Evolutionary conservation across 92 coral and sea anemone genomes (phyloP).

Genomic region (Porites lobata): DNA sequence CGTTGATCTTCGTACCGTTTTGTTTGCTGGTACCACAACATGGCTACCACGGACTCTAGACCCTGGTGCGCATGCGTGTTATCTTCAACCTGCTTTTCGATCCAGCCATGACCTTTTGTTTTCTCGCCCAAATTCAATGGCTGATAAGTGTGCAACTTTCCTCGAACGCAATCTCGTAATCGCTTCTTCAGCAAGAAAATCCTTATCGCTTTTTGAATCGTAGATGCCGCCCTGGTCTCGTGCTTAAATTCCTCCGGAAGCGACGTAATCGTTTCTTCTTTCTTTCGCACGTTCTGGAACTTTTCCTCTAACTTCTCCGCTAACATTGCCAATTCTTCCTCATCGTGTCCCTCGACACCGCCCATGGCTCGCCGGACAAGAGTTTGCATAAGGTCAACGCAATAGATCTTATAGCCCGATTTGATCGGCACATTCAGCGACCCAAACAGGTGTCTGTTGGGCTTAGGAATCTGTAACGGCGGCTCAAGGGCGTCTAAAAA

Average conservation of each 20-base stretch:
- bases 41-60: conserved; percentile 81
- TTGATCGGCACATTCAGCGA: conserved; percentile 85
- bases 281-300: conserved; percentile 76
- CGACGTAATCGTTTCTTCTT: conserved; percentile 65
- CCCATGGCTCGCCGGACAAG: conserved; percentile 90
- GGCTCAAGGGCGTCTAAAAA: conserved; percentile 95
- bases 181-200: conserved; percentile 74
- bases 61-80: conserved; percentile 62
- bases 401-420: conserved; percentile 81
- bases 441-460: conserved; percentile 85
- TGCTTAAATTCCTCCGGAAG: conserved; percentile 67
- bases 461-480: conserved; percentile 95
- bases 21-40: conserved; percentile 90
- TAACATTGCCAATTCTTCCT: conserved; percentile 83
- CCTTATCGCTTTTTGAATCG: conserved; percentile 89
- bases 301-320: conserved; percentile 80
- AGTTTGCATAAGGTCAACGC: conserved; percentile 92
- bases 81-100: conserved; percentile 79
- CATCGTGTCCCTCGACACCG: conserved; percentile 89
- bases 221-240: conserved; percentile 79
- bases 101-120: conserved; percentile 73
- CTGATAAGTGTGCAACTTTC: conserved; percentile 85
- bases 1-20: conserved; percentile 68
- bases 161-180: conserved; percentile 58
- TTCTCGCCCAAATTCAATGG: conserved; percentile 71